phyloP scores from a whole-genome alignment of 1,140 invertebrate species.

The Adoxophyes honmai region DNA sequence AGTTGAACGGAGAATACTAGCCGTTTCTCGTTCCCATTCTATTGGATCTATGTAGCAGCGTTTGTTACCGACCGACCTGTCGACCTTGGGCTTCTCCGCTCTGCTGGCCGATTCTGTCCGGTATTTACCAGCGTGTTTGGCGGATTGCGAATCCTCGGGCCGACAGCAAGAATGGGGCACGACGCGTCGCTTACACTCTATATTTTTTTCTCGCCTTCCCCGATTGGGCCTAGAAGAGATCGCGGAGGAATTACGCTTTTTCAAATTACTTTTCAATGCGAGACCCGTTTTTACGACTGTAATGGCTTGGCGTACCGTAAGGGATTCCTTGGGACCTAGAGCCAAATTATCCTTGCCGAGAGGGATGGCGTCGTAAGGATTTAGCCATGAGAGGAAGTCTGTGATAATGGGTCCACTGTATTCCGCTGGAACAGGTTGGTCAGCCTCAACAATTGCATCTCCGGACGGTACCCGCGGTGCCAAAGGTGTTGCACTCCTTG shows the following conservation, averaged over 20 bases:
- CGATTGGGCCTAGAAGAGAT: conserved; percentile 67
- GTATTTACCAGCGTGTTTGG: conserved; percentile 47
- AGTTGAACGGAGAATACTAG: conserved; percentile 65
- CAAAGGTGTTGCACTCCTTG: conserved; percentile 36
- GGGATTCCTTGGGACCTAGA: conserved; percentile 52
- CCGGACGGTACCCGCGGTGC: conserved; percentile 40
- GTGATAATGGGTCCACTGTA: conserved; percentile 71
- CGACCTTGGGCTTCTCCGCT: conserved; percentile 48
- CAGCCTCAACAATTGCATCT: conserved; percentile 35
- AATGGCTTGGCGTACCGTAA: conserved; percentile 71
- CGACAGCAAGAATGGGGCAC: conserved; percentile 62
- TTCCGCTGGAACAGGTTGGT: conserved; percentile 54
- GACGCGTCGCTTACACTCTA: conserved; percentile 55
- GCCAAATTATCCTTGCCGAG: conserved; percentile 60
- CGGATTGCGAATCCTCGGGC: conserved; percentile 41
- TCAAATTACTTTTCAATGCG: conserved; percentile 52
- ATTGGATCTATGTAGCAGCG: conserved; percentile 74
- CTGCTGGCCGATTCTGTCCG: conserved; percentile 66
- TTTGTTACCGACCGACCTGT: conserved; percentile 75
- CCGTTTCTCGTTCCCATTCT: conserved; percentile 71
- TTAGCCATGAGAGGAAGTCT: conserved; percentile 71
- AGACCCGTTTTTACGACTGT: conserved; percentile 68
- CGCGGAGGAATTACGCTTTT: conserved; percentile 74
- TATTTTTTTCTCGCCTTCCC: conserved; percentile 69
- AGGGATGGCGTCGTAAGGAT: conserved; percentile 61